Percentiles rank a stretch among this genome's conserved stretches.
Conservation (phyloP, 1,140 invertebrate species). For the Philotrypesis tridentata region DNA sequence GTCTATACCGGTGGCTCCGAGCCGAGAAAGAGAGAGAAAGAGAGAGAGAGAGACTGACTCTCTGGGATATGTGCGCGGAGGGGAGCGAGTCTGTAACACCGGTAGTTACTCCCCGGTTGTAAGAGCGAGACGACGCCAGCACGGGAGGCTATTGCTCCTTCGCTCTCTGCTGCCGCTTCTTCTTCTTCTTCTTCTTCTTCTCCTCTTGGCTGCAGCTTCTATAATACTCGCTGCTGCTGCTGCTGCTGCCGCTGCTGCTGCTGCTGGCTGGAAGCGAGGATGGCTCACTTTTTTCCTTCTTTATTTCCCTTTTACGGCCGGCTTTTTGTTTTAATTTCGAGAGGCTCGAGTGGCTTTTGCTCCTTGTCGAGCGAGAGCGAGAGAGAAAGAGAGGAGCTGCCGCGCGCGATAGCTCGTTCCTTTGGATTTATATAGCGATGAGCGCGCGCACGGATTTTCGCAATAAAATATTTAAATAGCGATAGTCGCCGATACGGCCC, state of each 20-base stretch:
- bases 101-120: slow-evolving; percentile 38
- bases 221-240: not conserved
- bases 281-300: slow-evolving; percentile 24
- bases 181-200: slow-evolving; percentile 3
- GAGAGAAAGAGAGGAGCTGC: not conserved
- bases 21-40: not conserved
- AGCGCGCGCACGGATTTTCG: not conserved
- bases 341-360: not conserved
- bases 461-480: not conserved
- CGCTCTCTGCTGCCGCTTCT: not conserved
- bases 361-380: slow-evolving; percentile 15
- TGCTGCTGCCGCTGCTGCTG: not conserved
- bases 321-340: not conserved
- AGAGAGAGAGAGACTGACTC: not conserved
- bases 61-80: not conserved
- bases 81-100: slow-evolving; percentile 35
- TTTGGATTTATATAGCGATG: not conserved
- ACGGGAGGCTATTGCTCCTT: slow-evolving; percentile 47
- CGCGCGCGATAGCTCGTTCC: not conserved
- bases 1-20: slow-evolving; percentile 13
- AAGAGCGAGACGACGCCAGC: slow-evolving; percentile 43
- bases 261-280: not conserved
- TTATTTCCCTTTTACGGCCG: not conserved
- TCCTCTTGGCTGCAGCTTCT: not conserved
- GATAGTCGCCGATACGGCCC: not conserved